Conservation (phyloP, 1,140 invertebrate genomes). For the Drosophila pseudoananassae region DNA sequence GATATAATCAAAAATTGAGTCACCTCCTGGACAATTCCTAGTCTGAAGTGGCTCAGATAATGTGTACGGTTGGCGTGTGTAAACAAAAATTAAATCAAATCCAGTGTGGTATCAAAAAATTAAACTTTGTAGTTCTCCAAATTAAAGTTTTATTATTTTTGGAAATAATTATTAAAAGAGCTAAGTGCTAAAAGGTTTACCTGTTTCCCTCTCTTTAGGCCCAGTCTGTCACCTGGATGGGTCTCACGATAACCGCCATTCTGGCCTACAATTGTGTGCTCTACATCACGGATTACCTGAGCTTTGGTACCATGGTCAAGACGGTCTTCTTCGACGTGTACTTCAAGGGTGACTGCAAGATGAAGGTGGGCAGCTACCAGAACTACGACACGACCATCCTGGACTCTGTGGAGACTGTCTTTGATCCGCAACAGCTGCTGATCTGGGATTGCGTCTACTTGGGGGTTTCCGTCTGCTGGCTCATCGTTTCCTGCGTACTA, state of each 20-base stretch:
- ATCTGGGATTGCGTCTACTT: constrained; percentile 76
- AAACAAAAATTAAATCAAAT: constrained; percentile 16
- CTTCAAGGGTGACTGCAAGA: constrained; percentile 59
- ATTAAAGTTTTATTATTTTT: no score
- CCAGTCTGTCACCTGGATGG: constrained; percentile 74
- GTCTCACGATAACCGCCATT: constrained; percentile 71
- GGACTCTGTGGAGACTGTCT: constrained; percentile 49
- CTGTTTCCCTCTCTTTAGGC: constrained; percentile 30
- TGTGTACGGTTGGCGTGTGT: constrained; percentile 7
- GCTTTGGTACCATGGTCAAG: constrained; percentile 53
- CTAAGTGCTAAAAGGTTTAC: no score
- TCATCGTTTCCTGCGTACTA: constrained; percentile 63
- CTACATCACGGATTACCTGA: constrained; percentile 44
- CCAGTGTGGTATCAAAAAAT: neutral
- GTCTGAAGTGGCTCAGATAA: constrained; percentile 15
- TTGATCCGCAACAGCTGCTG: constrained; percentile 60
- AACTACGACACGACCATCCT: constrained; percentile 43
- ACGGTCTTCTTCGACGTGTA: constrained; percentile 69
- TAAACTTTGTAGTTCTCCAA: no score
- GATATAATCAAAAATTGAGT: constrained; percentile 23
- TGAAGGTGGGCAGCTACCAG: constrained; percentile 48
- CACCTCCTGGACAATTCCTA: constrained; percentile 19
- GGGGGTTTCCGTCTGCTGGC: constrained; percentile 67
- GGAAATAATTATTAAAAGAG: neutral
- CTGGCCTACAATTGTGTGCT: constrained; percentile 68